Conservation (phyloP, 2,797 vertebrate species). For the Gymnoscopelus microlampas region DNA sequence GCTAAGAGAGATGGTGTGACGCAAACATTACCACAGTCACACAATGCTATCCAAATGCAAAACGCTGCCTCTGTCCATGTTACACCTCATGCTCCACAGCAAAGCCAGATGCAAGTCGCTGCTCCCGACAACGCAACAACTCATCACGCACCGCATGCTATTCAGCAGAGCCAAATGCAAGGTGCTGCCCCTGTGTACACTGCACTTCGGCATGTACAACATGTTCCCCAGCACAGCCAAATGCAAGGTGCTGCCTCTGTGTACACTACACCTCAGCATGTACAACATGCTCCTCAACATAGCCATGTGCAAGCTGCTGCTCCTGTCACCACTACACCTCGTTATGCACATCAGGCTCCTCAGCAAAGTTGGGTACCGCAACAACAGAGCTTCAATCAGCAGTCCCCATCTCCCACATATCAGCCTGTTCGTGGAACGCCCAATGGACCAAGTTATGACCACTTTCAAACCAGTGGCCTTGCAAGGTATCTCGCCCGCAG, state of each 20-base stretch:
- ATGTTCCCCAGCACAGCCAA: too few species aligned
- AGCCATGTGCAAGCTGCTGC: background rate
- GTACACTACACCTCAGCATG: too few species aligned
- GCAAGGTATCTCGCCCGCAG: slow-evolving; percentile 8
- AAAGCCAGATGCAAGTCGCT: background rate
- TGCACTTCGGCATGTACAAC: too few species aligned
- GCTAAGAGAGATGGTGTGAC: too few species aligned
- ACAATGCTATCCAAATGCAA: background rate
- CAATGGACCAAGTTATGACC: background rate
- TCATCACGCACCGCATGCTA: too few species aligned
- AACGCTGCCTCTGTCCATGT: too few species aligned
- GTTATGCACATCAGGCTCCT: background rate
- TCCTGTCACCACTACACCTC: background rate
- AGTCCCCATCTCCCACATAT: background rate
- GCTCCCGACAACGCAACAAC: too few species aligned
- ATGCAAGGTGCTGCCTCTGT: too few species aligned
- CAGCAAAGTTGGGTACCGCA: background rate
- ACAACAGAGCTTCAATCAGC: background rate
- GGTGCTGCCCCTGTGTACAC: too few species aligned
- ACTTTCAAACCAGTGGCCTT: background rate
- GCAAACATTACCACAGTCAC: background rate
- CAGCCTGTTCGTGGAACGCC: background rate
- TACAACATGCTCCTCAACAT: too few species aligned
- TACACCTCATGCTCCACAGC: too few species aligned
- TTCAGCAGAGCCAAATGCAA: background rate